Base-by-base conservation (phyloP, 1,140 invertebrate genomes). In the Pachyrhynchus sulphureomaculatus region DNA sequence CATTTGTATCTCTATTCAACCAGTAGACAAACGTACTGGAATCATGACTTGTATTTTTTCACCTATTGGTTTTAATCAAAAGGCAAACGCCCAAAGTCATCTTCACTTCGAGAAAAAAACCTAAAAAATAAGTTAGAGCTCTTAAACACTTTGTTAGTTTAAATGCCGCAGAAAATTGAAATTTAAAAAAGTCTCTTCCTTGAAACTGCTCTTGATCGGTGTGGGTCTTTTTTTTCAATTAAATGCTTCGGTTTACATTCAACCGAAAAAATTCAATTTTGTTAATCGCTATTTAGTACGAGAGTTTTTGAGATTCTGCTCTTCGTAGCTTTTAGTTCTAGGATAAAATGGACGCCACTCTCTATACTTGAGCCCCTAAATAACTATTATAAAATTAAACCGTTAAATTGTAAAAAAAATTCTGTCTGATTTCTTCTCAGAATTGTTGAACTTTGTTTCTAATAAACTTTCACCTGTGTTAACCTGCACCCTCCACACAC, bases 121-220 rank as follows among this genome's bases (percentile, higher is more conserved):
- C 24, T 3, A 55, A 54, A 55, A 55, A 55, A 18, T 21, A 6
- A 39, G 20, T 13, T 8, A 26, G 23, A 23, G 39, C 44, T 48
- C 44, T 60, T 60, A 60, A 60, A 60, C 57, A 60, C 57, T 60
- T 60, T 60, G 57, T 60, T 60, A 60, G 57, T 60, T 60, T 60
- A 60, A 60, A 60, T 60, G 44, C 57, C 47, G 47, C 57, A 60
- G 57, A 60, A 60, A 51, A 60, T 60, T 60, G 57, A 51, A 60
- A 60, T 60, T 60, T 32, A 51, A 60, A 60, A 60, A 60, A 60
- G 26, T 15, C 1, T 34, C 47, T 60, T 60, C 36, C 57, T 60
- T 45, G 56, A 58, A 58, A 58, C 56, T 60, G 57, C 57, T 44
- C 39, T 34, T 32, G 48, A 42, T 39, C 36, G 57, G 37, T 45